Evolutionary conservation across 2,888 invertebrate genomes (phyloP).

Genomic region (Sussaba pulchella): DNA sequence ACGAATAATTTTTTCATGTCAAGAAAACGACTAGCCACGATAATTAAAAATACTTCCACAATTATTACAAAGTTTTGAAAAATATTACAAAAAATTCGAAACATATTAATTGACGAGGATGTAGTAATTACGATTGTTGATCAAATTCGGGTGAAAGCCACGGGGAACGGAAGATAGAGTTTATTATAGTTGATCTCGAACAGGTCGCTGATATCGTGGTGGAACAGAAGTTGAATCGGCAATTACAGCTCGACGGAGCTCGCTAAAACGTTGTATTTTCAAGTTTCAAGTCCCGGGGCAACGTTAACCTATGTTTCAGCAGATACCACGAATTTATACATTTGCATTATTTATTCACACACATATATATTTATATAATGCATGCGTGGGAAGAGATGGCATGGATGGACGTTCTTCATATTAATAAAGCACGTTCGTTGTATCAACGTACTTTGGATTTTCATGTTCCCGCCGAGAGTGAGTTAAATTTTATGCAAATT

Average conservation of each 20-base stretch:
- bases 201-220: not conserved
- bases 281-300: not conserved
- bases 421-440: conserved; percentile 48
- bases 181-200: not conserved
- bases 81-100: no score
- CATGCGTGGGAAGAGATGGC: conserved; percentile 5
- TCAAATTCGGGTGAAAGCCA: not conserved
- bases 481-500: conserved; percentile 62
- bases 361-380: not conserved
- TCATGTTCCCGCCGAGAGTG: conserved; percentile 32
- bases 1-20: no score
- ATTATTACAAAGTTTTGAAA: no score
- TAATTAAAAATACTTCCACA: no score
- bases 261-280: conserved; percentile 41
- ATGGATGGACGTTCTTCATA: conserved; percentile 9
- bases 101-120: no score
- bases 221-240: not conserved
- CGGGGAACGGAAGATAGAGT: not conserved
- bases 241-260: not conserved
- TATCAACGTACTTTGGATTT: conserved; percentile 60
- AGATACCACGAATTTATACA: not conserved
- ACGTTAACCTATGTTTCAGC: conserved; percentile 30
- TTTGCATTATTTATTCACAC: no score
- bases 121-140: not conserved
- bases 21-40: no score